Percentiles rank a stretch among this genome's conserved stretches.
Conservation (phyloP, 1,140 invertebrate genomes). For the Oedothorax gibbosus region DNA sequence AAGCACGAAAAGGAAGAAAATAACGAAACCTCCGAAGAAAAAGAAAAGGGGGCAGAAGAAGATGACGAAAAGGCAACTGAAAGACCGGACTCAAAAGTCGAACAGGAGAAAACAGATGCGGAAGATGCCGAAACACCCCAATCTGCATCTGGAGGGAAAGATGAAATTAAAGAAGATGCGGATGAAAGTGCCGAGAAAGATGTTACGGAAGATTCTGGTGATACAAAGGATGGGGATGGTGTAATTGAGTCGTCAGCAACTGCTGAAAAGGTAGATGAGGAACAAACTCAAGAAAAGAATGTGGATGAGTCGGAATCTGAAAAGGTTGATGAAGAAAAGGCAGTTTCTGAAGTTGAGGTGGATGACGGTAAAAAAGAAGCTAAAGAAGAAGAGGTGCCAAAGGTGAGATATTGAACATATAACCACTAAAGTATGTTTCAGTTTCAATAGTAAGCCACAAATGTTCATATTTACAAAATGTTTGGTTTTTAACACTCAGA, state of each 20-base stretch:
- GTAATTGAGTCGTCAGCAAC: background rate
- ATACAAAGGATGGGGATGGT: background rate
- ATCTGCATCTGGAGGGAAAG: background rate
- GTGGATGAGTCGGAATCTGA: background rate
- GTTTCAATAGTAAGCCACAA: too few relatives aligned
- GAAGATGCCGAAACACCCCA: background rate
- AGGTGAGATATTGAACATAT: background rate
- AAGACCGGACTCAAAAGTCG: background rate
- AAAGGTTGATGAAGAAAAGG: background rate
- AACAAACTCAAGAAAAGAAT: background rate
- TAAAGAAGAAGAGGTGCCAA: conserved; percentile 12
- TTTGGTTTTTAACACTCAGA: too few relatives aligned
- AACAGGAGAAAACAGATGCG: conserved; percentile 4
- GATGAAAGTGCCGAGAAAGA: conserved; percentile 9
- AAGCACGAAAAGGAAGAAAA: background rate
- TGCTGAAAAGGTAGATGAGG: conserved; percentile 5
- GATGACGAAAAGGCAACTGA: background rate
- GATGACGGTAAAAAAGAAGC: background rate
- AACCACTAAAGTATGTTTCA: too few relatives aligned
- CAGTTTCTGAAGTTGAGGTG: background rate
- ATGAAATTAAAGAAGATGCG: background rate
- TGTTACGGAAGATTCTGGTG: background rate
- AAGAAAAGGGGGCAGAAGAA: background rate
- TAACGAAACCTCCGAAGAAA: conserved; percentile 2
- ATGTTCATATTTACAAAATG: too few relatives aligned